Conservation (phyloP, 2,113 vertebrate species). For the Triplophysa dalaica region DNA sequence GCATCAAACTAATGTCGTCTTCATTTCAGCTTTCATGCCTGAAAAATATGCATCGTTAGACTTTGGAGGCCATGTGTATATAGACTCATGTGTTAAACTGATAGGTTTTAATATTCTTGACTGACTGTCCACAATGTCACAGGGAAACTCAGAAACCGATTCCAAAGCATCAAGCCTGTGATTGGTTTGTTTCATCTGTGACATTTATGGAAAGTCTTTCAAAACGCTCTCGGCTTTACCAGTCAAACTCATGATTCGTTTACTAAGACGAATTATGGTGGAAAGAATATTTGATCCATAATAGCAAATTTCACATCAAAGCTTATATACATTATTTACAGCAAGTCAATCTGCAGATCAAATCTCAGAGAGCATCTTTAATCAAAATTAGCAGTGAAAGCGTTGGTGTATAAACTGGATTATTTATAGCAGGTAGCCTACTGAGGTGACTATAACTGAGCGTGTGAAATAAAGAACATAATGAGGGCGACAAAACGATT, state of each 20-base stretch:
- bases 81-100: too few relatives aligned
- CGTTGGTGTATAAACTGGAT: not conserved
- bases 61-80: not conserved
- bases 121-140: not conserved
- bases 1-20: not conserved
- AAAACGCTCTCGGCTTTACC: not conserved
- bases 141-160: conserved; percentile 4
- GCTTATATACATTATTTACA: too few relatives aligned
- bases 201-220: conserved; percentile 12
- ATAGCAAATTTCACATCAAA: not conserved
- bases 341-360: too few relatives aligned
- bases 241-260: not conserved
- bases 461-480: not conserved
- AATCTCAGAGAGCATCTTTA: not conserved
- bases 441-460: not conserved
- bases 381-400: too few relatives aligned
- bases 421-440: conserved; percentile 11
- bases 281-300: not conserved
- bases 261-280: not conserved
- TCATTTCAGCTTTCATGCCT: not conserved
- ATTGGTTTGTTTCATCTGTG: conserved; percentile 28
- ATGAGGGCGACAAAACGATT: not conserved
- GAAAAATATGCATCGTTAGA: not conserved
- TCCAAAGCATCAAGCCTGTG: conserved; percentile 2
- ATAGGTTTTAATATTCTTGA: not conserved